phyloP scores from a whole-genome alignment of 1,140 invertebrate genomes.

The Branchinecta lindahli region DNA sequence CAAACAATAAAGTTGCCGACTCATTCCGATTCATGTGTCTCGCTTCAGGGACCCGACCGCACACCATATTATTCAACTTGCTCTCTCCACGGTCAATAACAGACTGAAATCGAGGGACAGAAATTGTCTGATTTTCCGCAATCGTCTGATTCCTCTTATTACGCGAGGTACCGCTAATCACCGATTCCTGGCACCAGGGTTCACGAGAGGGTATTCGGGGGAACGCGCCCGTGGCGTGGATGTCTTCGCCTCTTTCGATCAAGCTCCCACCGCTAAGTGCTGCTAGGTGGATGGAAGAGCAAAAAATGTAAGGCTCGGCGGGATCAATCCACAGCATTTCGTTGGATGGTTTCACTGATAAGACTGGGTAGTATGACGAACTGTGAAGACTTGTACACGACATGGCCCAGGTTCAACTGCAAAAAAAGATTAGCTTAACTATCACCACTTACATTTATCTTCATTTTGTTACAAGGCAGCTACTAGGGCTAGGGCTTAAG shows the following conservation, averaged over 20 bases:
- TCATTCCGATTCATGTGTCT: constrained; percentile 3
- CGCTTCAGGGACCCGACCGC: neutral
- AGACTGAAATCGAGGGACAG: too few species aligned
- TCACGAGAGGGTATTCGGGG: neutral
- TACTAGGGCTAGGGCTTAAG: too few species aligned
- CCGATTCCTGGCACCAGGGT: neutral
- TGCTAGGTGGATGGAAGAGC: neutral
- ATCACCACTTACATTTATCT: neutral
- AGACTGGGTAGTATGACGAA: neutral
- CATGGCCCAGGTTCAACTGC: neutral
- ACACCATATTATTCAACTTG: neutral
- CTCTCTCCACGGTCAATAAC: neutral
- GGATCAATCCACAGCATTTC: neutral
- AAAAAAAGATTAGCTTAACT: neutral
- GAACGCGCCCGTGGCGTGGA: neutral
- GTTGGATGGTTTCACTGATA: neutral
- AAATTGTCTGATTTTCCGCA: neutral
- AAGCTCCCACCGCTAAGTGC: neutral
- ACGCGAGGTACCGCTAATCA: neutral
- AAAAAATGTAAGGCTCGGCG: neutral
- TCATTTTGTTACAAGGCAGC: too few species aligned
- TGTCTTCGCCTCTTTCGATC: neutral
- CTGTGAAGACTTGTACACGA: neutral
- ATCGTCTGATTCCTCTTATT: neutral
- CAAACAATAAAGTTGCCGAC: neutral